Conservation (phyloP, 2,113 vertebrate genomes). For the Phalacrocorax carbo region DNA sequence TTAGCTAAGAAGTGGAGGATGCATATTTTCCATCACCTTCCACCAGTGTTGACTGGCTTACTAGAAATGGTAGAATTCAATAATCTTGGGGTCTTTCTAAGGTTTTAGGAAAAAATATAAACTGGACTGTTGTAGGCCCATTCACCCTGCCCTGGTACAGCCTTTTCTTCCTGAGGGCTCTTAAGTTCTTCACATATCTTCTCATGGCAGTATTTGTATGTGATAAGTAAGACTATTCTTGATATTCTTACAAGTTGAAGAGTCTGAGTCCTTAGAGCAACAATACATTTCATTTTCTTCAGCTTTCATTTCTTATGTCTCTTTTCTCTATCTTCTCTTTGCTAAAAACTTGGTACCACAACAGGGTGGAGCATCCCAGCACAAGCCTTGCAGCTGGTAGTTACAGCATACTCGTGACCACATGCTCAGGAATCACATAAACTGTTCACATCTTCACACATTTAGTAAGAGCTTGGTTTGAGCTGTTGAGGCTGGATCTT, state of each 20-base stretch:
- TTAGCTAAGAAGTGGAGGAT: neutral
- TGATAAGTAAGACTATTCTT: neutral
- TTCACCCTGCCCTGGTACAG: neutral
- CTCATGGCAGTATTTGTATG: too few relatives aligned
- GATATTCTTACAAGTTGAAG: neutral
- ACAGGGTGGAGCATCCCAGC: neutral
- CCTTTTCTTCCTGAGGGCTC: neutral
- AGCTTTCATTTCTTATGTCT: neutral
- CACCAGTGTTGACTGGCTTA: neutral
- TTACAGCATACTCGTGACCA: neutral
- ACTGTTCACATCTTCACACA: accelerated
- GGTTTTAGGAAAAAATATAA: neutral
- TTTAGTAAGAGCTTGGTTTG: neutral
- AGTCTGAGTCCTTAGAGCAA: neutral
- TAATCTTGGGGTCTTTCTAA: neutral
- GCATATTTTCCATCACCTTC: neutral
- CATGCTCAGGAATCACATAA: neutral
- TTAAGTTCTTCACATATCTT: neutral
- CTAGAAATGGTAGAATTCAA: neutral
- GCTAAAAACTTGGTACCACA: neutral
- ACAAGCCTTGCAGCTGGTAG: neutral
- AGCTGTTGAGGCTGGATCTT: neutral
- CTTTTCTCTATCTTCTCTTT: neutral
- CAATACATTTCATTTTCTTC: neutral
- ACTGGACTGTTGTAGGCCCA: accelerated